phyloP scores from a whole-genome alignment of 2,113 vertebrate genomes.

The Ranitomeya imitator region DNA sequence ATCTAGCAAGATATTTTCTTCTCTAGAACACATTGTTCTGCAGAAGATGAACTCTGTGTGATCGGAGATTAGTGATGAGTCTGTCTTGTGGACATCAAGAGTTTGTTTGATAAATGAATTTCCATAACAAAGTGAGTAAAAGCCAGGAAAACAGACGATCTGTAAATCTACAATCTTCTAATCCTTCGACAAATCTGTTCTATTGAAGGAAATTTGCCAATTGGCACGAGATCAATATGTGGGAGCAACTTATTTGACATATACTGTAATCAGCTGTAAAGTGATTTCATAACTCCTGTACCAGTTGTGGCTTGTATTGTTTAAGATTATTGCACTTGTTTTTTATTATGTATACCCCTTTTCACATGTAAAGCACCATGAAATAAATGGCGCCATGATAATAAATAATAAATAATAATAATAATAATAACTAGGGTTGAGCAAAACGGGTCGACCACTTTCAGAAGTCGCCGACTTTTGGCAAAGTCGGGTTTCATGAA shows the following conservation, averaged over 20 bases:
- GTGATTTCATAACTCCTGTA: not conserved
- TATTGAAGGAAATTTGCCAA: not conserved
- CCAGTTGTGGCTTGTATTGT: no score
- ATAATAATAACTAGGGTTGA: no score
- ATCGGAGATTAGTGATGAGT: conserved; percentile 46
- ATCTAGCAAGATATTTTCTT: conserved; percentile 40
- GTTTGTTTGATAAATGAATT: conserved; percentile 38
- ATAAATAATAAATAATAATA: no score
- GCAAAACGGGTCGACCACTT: no score
- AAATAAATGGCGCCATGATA: no score
- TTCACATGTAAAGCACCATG: no score
- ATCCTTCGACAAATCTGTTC: not conserved
- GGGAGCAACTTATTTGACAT: not conserved
- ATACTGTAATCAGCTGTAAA: not conserved
- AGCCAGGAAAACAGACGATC: conserved; percentile 2
- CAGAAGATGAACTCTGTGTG: conserved; percentile 32
- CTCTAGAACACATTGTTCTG: conserved; percentile 36
- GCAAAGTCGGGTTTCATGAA: no score
- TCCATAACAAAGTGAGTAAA: conserved; percentile 33
- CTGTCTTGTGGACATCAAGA: conserved; percentile 36
- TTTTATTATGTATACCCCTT: no score
- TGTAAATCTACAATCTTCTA: not conserved
- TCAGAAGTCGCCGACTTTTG: no score
- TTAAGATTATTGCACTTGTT: no score
- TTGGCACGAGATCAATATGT: not conserved